A percentile compares a stretch with the other conserved stretches of the same genome.
These are phyloP conservation scores for Ramphastos sulfuratus DNA, from an alignment of 2,113 vertebrate genomes.

Conservation along the genomic window DNA sequence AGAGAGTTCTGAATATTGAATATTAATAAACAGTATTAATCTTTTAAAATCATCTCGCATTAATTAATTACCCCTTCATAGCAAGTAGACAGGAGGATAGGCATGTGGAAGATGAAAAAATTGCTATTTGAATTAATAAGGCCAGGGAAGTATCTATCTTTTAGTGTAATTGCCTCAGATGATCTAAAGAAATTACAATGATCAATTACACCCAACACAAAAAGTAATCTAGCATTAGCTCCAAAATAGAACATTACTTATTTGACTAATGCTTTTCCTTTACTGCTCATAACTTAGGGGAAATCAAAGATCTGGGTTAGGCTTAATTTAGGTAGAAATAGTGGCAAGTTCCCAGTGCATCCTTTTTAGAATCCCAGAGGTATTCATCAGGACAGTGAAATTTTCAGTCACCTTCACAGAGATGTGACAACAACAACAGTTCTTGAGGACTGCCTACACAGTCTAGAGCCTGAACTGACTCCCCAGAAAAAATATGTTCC, in stretches of 20 bases:
- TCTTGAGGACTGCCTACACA: not conserved
- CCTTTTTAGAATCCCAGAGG: not conserved
- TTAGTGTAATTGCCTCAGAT: not conserved
- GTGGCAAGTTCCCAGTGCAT: not conserved
- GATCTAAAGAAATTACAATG: not conserved
- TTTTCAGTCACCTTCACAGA: not conserved
- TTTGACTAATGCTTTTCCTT: not conserved
- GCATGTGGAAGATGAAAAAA: constrained; percentile 12
- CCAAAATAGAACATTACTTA: not conserved
- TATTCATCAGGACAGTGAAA: not conserved
- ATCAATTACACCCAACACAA: not conserved
- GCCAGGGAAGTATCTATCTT: not conserved
- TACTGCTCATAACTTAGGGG: not conserved
- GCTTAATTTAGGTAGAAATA: not conserved
- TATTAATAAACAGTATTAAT: no score
- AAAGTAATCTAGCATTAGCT: not conserved
- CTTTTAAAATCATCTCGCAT: no score
- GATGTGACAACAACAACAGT: not conserved
- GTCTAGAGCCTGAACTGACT: not conserved
- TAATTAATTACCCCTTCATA: no score
- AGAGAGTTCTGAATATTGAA: no score
- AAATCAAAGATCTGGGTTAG: not conserved
- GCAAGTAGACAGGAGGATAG: not conserved
- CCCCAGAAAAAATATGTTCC: not conserved
- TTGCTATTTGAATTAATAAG: constrained; percentile 9